These are phyloP conservation scores for Baronia brevicornis DNA, from an alignment of 2,888 invertebrate species.

Conservation along the genomic window DNA sequence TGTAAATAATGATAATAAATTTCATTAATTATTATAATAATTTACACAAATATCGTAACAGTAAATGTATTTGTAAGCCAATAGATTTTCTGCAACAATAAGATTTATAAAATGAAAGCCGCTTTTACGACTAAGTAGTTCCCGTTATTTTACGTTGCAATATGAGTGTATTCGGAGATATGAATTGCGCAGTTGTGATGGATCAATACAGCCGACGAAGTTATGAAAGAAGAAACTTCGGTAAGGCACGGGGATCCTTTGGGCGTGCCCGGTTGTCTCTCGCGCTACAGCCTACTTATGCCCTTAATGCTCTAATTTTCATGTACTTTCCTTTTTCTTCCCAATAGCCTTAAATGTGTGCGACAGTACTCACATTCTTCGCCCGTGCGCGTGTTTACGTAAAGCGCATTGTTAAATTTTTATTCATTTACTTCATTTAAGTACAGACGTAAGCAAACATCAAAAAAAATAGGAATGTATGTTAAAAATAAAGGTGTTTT, in stretches of 20 bases:
- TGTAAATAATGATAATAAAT: too few species aligned
- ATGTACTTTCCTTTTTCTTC: slow-evolving; percentile 46
- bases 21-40: too few species aligned
- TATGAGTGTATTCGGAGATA: slow-evolving; percentile 38
- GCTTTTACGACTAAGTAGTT: slow-evolving; percentile 21
- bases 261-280: slow-evolving; percentile 63
- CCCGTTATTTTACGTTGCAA: slow-evolving; percentile 28
- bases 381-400: slow-evolving; percentile 18
- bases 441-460: too few species aligned
- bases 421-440: too few species aligned
- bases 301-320: slow-evolving; percentile 74
- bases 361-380: too few species aligned
- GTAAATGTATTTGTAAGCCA: too few species aligned
- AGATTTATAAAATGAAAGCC: slow-evolving; percentile 5
- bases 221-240: slow-evolving; percentile 74
- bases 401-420: slow-evolving; percentile 15
- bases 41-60: too few species aligned
- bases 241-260: slow-evolving; percentile 66
- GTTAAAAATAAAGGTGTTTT: too few species aligned
- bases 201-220: slow-evolving; percentile 71
- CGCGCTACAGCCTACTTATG: slow-evolving; percentile 70
- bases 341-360: slow-evolving; percentile 37
- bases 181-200: slow-evolving; percentile 72
- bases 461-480: too few species aligned
- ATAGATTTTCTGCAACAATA: too few species aligned